Conservation (phyloP, 2,113 vertebrate species). For the Platichthys flesus region DNA sequence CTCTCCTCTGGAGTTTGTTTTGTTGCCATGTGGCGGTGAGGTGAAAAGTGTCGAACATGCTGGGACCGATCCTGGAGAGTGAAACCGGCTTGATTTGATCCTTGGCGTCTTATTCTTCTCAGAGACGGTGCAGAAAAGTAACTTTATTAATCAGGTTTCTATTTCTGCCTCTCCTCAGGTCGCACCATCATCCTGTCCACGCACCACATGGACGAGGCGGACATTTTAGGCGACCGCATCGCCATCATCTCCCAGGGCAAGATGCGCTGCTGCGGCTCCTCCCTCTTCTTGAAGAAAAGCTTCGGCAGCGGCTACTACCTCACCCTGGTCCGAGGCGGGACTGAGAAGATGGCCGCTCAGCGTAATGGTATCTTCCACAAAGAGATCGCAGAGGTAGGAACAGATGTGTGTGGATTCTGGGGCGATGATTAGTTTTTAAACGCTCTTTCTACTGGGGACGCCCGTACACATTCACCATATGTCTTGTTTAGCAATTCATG, state of each 20-base stretch:
- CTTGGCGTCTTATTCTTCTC: conserved; percentile 10
- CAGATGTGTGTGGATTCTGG: neutral
- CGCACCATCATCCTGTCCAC: conserved; percentile 97
- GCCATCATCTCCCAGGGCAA: conserved; percentile 96
- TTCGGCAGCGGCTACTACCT: conserved; percentile 97
- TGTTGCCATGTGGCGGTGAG: conserved; percentile 51
- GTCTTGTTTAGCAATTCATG: neutral
- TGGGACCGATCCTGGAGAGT: conserved; percentile 33
- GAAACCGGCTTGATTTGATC: conserved; percentile 38
- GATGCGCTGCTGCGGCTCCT: conserved; percentile 95
- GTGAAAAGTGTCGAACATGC: conserved; percentile 48
- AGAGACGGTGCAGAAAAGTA: no score
- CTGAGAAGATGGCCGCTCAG: conserved; percentile 81
- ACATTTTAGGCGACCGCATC: conserved; percentile 94
- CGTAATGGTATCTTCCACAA: conserved; percentile 77
- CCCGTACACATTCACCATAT: neutral
- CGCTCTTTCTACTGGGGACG: neutral
- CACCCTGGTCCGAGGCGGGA: conserved; percentile 85
- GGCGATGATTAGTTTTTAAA: neutral
- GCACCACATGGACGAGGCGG: conserved; percentile 98
- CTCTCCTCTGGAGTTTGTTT: conserved; percentile 45
- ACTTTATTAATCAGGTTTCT: neutral
- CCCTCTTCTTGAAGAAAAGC: conserved; percentile 94
- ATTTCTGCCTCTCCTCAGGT: conserved; percentile 75
- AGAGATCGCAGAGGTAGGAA: conserved; percentile 56